Percentiles rank a stretch among this genome's conserved stretches.
Conservation (phyloP, 2,113 vertebrate species). For the Nettapus auritus region DNA sequence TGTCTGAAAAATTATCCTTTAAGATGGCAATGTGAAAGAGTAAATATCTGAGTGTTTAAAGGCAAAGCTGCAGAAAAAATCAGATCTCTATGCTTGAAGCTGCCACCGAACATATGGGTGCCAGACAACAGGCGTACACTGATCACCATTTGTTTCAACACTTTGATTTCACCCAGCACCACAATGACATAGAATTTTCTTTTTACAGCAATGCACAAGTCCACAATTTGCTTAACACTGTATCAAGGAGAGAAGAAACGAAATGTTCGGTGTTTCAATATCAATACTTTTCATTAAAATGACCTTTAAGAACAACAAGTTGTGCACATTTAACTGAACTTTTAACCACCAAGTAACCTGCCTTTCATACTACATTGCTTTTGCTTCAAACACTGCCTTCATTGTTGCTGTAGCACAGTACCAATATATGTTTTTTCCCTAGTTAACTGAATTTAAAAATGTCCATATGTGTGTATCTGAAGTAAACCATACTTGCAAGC, state of each 20-base stretch:
- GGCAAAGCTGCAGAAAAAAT: constrained; percentile 58
- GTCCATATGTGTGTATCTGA: not conserved
- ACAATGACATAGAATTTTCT: not conserved
- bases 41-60: not conserved
- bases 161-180: not conserved
- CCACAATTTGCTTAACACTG: not conserved
- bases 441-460: not conserved
- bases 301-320: not conserved
- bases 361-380: not conserved
- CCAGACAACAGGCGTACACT: not conserved
- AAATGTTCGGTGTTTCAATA: not conserved
- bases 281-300: not conserved
- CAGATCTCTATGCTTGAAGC: constrained; percentile 7
- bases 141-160: not conserved
- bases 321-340: not conserved
- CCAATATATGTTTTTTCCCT: not conserved
- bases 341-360: not conserved
- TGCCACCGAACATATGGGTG: constrained; percentile 31
- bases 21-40: not conserved
- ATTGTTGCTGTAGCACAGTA: not conserved
- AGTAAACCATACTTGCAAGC: not conserved
- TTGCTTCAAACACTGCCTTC: not conserved
- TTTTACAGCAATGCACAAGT: not conserved
- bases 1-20: constrained; percentile 40
- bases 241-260: not conserved